Percentiles rank a stretch among this genome's conserved stretches.
phyloP scores from a whole-genome alignment of 2,113 vertebrate genomes.

The Cephalophus harveyi region DNA sequence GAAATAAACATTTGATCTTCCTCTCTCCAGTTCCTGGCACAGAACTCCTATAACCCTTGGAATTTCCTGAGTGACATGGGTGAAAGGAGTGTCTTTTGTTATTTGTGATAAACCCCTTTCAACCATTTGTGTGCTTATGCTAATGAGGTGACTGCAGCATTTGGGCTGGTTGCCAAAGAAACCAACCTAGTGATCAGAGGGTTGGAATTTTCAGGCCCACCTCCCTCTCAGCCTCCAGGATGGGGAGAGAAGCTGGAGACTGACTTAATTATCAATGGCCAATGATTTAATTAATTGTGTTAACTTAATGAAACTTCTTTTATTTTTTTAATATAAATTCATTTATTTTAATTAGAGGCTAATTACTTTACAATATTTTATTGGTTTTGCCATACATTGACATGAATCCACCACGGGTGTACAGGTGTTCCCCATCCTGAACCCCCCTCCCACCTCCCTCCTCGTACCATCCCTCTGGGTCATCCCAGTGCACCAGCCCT shows the following conservation, averaged over 20 bases:
- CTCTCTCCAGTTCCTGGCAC: background rate
- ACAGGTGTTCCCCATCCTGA: too few relatives aligned
- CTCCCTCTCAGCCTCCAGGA: background rate
- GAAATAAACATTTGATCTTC: background rate
- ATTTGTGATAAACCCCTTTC: background rate
- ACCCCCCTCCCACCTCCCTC: too few relatives aligned
- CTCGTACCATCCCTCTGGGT: too few relatives aligned
- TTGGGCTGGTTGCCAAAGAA: background rate
- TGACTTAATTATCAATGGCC: background rate
- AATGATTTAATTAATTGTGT: background rate
- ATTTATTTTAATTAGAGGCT: too few relatives aligned
- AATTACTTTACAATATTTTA: too few relatives aligned
- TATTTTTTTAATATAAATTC: background rate
- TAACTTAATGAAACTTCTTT: background rate
- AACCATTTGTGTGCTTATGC: background rate
- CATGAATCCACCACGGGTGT: too few relatives aligned
- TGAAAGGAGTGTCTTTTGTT: background rate
- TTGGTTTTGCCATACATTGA: too few relatives aligned
- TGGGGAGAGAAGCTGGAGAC: background rate
- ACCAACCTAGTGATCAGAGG: background rate
- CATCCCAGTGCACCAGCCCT: too few relatives aligned
- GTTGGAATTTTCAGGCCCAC: background rate
- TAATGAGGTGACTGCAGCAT: background rate
- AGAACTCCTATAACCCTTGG: background rate
- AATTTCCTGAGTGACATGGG: background rate